Evolutionary conservation across 2,888 invertebrate genomes (phyloP), one percentile per base, ranked within the genome.

Genomic region (Ctenicera cuprea): DNA sequence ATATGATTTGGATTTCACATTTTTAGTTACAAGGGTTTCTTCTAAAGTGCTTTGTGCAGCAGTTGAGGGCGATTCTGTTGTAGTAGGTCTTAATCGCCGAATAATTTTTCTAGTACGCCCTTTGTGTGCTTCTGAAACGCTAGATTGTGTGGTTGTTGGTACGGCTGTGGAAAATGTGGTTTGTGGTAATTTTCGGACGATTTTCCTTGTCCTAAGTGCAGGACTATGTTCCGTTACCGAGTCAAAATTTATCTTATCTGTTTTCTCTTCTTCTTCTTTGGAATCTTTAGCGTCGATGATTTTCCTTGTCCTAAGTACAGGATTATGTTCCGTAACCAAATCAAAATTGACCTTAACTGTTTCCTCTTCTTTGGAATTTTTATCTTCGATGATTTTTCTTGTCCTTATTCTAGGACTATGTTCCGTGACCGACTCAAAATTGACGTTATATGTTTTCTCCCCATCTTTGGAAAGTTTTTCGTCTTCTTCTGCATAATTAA

Each of bases 181-280:
- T 30, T 72, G 80, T 57, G 73, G 76, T 18, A 86, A 71, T 77
- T 85, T 86, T 33, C 86, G 77, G 26, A 86, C 80, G 63, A 86
- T 84, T 80, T 86, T 86, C 71, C 85, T 83, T 4, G 84, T 86
- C 33, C 85, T 79, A 7, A 83, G 73, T 16, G 83, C 74, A 30
- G 82, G 77, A 61, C 75, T 79, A 5, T 84, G 79, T 77, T 85
- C 83, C 4, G 82, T 80, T n/a, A 61, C 68, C 12, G 66, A 14
- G 3, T 38, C 18, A 20, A 12, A 12, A 22, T 59, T 37, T 0
- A 9, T 18, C 16, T 41, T 12, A 33, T n/a, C 14, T 18, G 33
- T n/a, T 52, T 43, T 14, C 9, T 48, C 48, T 18, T 48, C 12
- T 12, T 48, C 33, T n/a, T 26, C 26, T 26, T 26, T 26, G 2